Evolutionary conservation across 2,797 vertebrate genomes (phyloP).

Genomic region (Phrynocephalus vlangalii): DNA sequence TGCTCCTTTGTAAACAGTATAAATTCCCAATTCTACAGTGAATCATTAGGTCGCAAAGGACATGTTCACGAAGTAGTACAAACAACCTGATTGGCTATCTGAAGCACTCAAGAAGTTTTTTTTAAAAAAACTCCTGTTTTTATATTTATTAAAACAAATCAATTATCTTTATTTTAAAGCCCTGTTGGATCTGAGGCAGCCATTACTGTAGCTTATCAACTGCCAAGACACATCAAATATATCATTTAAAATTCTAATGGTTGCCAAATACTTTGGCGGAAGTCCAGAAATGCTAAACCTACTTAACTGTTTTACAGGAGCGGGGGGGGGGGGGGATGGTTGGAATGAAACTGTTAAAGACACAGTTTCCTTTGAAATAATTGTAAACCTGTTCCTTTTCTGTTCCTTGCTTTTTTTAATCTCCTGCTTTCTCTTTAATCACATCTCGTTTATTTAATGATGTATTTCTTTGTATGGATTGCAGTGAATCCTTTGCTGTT

Average conservation of each 20-base stretch:
- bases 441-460: slow-evolving; percentile 22
- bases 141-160: slow-evolving; percentile 50
- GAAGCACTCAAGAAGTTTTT: not conserved
- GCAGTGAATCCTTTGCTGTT: not conserved
- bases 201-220: slow-evolving; percentile 37
- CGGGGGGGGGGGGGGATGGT: slow-evolving; percentile 13
- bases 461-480: not conserved
- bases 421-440: not conserved
- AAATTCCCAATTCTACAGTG: slow-evolving; percentile 16
- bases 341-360: slow-evolving; percentile 52
- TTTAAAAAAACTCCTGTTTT: slow-evolving; percentile 25
- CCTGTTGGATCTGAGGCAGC: slow-evolving; percentile 5
- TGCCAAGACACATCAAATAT: slow-evolving; percentile 51
- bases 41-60: slow-evolving; percentile 25
- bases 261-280: slow-evolving; percentile 61
- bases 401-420: not conserved
- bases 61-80: slow-evolving; percentile 16
- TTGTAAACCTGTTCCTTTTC: slow-evolving; percentile 14
- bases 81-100: not conserved
- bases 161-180: slow-evolving; percentile 59
- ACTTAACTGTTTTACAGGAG: slow-evolving; percentile 51
- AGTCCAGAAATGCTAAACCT: slow-evolving; percentile 38
- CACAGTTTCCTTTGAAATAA: slow-evolving; percentile 59
- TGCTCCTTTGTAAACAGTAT: slow-evolving; percentile 20
- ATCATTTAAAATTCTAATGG: slow-evolving; percentile 38